These are phyloP conservation scores for Otus scops DNA, from an alignment of 2,797 vertebrate genomes.

Conservation along the genomic window DNA sequence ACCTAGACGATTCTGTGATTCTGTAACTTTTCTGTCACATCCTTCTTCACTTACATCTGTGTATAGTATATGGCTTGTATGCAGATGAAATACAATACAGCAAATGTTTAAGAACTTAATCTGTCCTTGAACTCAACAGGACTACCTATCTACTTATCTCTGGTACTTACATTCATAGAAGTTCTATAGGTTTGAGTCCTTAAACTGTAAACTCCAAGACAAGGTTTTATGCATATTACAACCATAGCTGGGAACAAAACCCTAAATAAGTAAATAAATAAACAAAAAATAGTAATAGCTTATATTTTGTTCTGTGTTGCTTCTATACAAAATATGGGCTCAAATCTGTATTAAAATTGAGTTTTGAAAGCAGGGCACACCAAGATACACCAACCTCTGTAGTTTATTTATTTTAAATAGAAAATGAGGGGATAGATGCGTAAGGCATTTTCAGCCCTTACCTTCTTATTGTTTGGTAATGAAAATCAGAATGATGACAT, in stretches of 20 bases:
- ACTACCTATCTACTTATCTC: neutral
- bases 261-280: neutral
- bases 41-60: neutral
- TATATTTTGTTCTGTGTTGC: neutral
- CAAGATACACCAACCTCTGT: neutral
- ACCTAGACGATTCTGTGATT: too few relatives aligned
- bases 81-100: neutral
- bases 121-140: neutral
- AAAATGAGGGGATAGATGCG: neutral
- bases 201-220: neutral
- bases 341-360: neutral
- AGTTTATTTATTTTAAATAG: neutral
- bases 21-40: neutral
- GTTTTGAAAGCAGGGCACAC: neutral
- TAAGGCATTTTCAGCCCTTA: neutral
- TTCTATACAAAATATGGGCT: neutral
- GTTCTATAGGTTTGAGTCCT: neutral
- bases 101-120: neutral
- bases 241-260: neutral
- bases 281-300: neutral
- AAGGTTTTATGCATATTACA: neutral
- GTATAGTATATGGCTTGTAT: neutral
- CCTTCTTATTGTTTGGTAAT: neutral
- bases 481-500: slow-evolving; percentile 19
- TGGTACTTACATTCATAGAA: neutral